A percentile compares a stretch with the other conserved stretches of the same genome.
These are phyloP conservation scores for Agrilus biguttatus DNA, from an alignment of 2,888 invertebrate genomes.

Conservation along the genomic window DNA sequence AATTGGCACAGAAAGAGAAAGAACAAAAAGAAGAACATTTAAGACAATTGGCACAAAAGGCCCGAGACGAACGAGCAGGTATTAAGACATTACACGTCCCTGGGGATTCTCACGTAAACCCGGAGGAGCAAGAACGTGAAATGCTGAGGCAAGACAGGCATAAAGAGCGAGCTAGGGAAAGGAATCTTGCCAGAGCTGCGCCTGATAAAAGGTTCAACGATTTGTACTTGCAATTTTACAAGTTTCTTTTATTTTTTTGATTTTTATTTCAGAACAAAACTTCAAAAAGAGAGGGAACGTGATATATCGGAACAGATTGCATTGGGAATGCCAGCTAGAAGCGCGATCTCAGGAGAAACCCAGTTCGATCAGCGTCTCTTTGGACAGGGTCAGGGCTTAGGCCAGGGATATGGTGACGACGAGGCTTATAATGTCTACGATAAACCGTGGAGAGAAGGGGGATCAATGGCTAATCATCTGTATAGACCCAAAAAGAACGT, in stretches of 20 bases:
- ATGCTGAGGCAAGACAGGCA: constrained; percentile 77
- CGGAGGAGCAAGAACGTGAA: constrained; percentile 68
- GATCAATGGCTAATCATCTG: constrained; percentile 73
- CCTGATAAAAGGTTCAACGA: constrained; percentile 69
- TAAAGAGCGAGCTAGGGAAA: constrained; percentile 80
- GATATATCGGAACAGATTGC: constrained; percentile 99
- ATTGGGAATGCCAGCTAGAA: constrained; percentile 81
- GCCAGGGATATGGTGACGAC: constrained; percentile 81
- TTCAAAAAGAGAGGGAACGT: constrained; percentile 82
- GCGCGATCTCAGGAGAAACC: constrained; percentile 53
- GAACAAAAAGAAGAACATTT: constrained; percentile 95
- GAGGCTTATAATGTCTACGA: constrained; percentile 97
- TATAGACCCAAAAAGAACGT: constrained; percentile 78
- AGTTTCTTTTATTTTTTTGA: constrained; percentile 6
- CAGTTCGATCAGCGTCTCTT: constrained; percentile 94
- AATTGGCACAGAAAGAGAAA: constrained; percentile 94
- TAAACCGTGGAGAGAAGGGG: constrained; percentile 91
- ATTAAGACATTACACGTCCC: constrained; percentile 33
- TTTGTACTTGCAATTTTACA: background rate
- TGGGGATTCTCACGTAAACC: constrained; percentile 35
- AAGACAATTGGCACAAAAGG: constrained; percentile 83
- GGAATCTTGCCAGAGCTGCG: constrained; percentile 85
- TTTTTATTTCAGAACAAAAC: constrained; percentile 44
- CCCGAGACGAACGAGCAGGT: constrained; percentile 89
- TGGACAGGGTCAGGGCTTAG: constrained; percentile 86